Conservation (phyloP, 2,113 vertebrate species). For the Nymphicus hollandicus region DNA sequence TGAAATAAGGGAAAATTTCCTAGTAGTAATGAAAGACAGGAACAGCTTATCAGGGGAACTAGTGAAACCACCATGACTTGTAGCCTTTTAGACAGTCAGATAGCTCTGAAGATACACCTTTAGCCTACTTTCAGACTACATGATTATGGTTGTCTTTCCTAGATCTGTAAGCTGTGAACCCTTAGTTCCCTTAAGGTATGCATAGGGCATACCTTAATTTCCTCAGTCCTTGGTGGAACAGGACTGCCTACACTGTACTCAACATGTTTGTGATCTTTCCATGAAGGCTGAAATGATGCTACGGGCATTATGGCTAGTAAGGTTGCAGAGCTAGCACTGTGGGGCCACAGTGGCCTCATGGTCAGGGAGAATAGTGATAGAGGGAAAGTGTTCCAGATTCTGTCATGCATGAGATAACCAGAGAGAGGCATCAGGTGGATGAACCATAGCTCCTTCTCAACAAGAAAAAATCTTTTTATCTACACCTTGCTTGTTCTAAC, state of each 20-base stretch:
- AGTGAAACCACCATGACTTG: neutral
- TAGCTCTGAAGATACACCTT: neutral
- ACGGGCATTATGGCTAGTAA: neutral
- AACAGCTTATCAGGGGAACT: neutral
- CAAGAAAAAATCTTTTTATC: neutral
- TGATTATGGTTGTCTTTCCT: neutral
- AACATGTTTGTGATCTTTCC: accelerated
- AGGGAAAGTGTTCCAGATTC: neutral
- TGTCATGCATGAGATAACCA: neutral
- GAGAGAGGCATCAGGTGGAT: neutral
- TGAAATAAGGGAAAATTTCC: neutral
- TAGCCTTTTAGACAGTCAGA: neutral
- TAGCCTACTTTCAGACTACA: neutral
- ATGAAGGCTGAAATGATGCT: neutral
- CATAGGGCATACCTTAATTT: neutral
- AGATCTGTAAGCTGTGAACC: neutral
- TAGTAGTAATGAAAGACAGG: neutral
- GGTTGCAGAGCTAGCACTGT: neutral
- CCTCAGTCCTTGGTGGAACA: neutral
- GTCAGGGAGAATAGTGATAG: neutral
- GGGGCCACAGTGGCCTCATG: accelerated
- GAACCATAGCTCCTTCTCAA: neutral
- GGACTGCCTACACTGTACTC: neutral
- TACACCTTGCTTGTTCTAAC: neutral
- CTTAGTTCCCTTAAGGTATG: neutral